Evolutionary conservation across 2,113 vertebrate genomes (phyloP).

Genomic region (Cryptomyrus ogoouensis): DNA sequence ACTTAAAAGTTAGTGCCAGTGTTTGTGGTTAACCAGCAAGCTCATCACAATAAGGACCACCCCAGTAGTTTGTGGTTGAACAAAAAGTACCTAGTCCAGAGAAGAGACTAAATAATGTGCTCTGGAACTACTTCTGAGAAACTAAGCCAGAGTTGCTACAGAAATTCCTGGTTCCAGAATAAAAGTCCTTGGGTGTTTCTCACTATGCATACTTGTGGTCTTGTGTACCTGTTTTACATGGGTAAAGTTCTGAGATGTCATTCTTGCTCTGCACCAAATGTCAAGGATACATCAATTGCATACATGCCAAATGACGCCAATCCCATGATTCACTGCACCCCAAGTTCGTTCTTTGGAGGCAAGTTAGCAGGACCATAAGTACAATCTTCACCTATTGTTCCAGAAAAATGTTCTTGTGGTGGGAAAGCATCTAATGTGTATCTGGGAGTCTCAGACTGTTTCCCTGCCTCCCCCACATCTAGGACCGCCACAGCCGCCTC

Average conservation of each 20-base stretch:
- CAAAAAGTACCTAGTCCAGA: not conserved
- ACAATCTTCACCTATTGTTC: not conserved
- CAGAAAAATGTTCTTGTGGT: not conserved
- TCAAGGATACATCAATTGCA: not conserved
- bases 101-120: not conserved
- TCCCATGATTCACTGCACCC: not conserved
- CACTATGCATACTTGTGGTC: not conserved
- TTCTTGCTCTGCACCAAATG: not conserved
- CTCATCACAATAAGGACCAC: not conserved
- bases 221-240: not conserved
- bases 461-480: conserved; percentile 24
- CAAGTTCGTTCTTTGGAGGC: not conserved
- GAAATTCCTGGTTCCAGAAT: not conserved
- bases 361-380: not conserved
- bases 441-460: not conserved
- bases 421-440: not conserved
- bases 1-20: not conserved
- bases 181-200: not conserved
- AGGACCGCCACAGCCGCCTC: conserved; percentile 89
- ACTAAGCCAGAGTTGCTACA: not conserved
- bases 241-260: not conserved
- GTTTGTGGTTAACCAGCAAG: not conserved
- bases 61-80: not conserved
- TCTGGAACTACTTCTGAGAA: not conserved
- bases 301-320: not conserved